phyloP scores from a whole-genome alignment of 2,888 invertebrate genomes.

The Chelonus formosanus region DNA sequence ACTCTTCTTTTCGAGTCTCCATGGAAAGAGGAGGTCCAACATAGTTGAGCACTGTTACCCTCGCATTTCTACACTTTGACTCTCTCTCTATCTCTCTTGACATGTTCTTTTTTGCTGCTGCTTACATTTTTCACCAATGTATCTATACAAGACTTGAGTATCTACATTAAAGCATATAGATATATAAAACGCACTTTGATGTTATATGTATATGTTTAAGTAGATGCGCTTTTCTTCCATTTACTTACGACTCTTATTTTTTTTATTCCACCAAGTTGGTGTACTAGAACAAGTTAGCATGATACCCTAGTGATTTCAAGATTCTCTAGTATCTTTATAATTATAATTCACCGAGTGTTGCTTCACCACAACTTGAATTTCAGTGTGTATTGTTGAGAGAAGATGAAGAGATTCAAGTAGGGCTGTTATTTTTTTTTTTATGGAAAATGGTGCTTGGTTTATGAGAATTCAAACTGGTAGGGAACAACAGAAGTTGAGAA shows the following conservation, averaged over 20 bases:
- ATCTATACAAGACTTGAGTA: neutral
- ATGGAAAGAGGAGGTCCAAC: slow-evolving; percentile 14
- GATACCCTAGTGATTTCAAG: too few species aligned
- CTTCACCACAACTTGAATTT: slow-evolving; percentile 19
- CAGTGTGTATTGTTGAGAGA: slow-evolving; percentile 15
- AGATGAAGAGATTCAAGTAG: neutral
- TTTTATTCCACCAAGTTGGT: too few species aligned
- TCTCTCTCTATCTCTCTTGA: neutral
- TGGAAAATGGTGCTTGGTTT: slow-evolving; percentile 14
- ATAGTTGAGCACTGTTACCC: slow-evolving; percentile 2
- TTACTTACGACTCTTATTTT: too few species aligned
- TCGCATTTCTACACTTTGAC: slow-evolving; percentile 12
- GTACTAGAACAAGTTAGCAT: too few species aligned
- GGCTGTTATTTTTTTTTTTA: neutral
- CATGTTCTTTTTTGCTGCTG: neutral
- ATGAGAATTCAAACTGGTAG: slow-evolving; percentile 10
- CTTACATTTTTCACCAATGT: neutral
- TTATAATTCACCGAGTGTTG: slow-evolving; percentile 41
- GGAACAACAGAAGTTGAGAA: neutral
- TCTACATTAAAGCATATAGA: neutral
- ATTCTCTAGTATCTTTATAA: slow-evolving; percentile 36
- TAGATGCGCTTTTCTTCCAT: too few species aligned
- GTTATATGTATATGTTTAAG: too few species aligned
- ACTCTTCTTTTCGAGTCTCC: slow-evolving; percentile 27
- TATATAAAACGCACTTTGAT: too few species aligned